phyloP scores from a whole-genome alignment of 2,888 invertebrate species.

The Pheosia gnoma region DNA sequence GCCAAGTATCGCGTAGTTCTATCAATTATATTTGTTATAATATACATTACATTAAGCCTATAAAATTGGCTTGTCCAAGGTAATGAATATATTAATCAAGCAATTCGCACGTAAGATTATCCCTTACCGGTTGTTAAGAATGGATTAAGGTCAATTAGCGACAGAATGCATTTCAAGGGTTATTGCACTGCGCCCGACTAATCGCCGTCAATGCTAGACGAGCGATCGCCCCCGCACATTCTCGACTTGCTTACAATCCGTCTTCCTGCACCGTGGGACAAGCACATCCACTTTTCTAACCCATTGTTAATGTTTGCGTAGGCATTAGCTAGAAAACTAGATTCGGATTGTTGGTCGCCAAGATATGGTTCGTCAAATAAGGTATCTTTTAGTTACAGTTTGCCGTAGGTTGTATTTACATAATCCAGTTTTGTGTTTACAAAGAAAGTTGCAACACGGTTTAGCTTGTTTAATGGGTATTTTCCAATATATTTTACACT shows the following conservation, averaged over 20 bases:
- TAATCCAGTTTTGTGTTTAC: slow-evolving; percentile 1
- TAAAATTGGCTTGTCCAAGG: not conserved
- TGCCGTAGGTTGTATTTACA: not conserved
- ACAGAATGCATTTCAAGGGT: slow-evolving; percentile 47
- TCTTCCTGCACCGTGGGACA: slow-evolving; percentile 51
- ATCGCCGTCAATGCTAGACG: slow-evolving; percentile 49
- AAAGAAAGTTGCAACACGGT: slow-evolving; percentile 7
- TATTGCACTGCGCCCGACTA: slow-evolving; percentile 54
- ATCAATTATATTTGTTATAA: too few species aligned
- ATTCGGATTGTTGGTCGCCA: slow-evolving; percentile 21
- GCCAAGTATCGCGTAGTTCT: too few species aligned
- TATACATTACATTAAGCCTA: too few species aligned
- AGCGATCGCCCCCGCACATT: slow-evolving; percentile 64
- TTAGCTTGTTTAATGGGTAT: slow-evolving; percentile 1
- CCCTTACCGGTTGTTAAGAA: slow-evolving; percentile 36
- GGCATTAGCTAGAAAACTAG: slow-evolving; percentile 32
- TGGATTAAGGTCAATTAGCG: slow-evolving; percentile 62
- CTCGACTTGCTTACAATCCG: slow-evolving; percentile 56
- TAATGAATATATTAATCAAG: slow-evolving; percentile 19
- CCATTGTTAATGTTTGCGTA: slow-evolving; percentile 46
- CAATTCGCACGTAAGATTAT: slow-evolving; percentile 33
- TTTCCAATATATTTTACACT: too few species aligned
- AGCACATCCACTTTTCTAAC: slow-evolving; percentile 39
- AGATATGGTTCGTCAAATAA: slow-evolving; percentile 1
- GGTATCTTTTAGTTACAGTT: not conserved